Evolutionary conservation across 2,113 vertebrate genomes (phyloP).

Genomic region (Pteropus alecto): DNA sequence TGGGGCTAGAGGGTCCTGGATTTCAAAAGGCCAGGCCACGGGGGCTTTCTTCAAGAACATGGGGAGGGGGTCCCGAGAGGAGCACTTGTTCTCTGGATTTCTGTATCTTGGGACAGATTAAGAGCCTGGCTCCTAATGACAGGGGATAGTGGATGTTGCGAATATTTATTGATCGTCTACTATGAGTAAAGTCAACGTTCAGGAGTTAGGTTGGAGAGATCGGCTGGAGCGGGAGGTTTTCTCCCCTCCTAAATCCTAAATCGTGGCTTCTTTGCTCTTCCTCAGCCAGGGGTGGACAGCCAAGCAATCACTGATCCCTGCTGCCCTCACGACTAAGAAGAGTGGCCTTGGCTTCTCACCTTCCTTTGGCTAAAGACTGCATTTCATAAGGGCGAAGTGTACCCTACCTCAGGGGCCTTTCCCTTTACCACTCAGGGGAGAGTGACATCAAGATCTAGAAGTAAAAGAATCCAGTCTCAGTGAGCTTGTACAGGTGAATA

Average conservation of each 20-base stretch:
- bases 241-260: neutral
- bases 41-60: neutral
- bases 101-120: neutral
- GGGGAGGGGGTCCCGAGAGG: neutral
- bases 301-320: neutral
- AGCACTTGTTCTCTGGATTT: neutral
- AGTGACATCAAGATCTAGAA: neutral
- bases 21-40: neutral
- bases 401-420: neutral
- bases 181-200: neutral
- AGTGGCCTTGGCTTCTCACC: too few relatives aligned
- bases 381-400: neutral
- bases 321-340: rapidly evolving
- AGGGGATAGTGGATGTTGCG: neutral
- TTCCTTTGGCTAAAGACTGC: neutral
- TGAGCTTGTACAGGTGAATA: neutral
- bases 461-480: neutral
- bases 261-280: neutral
- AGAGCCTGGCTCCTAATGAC: neutral
- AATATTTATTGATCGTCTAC: neutral
- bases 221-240: neutral
- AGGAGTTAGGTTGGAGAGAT: neutral
- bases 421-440: neutral
- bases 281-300: neutral
- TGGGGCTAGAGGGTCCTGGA: neutral